Evolutionary conservation across 2,888 invertebrate species (phyloP).

Genomic region (Agrochola macilenta): DNA sequence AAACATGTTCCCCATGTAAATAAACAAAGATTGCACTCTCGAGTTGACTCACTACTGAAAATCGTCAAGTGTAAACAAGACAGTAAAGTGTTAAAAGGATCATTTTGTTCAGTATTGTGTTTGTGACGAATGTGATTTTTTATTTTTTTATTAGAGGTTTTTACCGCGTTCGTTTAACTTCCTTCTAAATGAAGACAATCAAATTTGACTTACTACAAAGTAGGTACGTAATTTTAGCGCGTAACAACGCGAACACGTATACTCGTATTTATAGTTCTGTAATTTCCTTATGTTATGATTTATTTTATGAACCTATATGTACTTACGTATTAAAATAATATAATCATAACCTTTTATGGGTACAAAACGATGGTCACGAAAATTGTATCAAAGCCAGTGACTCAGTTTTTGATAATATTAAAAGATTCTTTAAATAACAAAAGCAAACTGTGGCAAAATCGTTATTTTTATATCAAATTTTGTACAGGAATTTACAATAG

Average conservation of each 20-base stretch:
- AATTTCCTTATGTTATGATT: slow-evolving; percentile 35
- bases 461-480: slow-evolving; percentile 20
- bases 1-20: slow-evolving; percentile 77
- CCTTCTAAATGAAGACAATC: slow-evolving; percentile 41
- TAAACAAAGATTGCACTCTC: slow-evolving; percentile 77
- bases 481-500: slow-evolving; percentile 32
- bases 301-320: slow-evolving; percentile 9
- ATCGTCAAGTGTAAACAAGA: slow-evolving; percentile 60
- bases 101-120: slow-evolving; percentile 46
- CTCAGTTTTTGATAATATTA: slow-evolving; percentile 15
- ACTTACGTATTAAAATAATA: neutral
- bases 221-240: slow-evolving; percentile 49
- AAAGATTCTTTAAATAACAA: slow-evolving; percentile 13
- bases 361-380: slow-evolving; percentile 4
- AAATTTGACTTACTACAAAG: slow-evolving; percentile 30
- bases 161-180: slow-evolving; percentile 35
- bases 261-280: slow-evolving; percentile 22
- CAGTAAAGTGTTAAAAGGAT: slow-evolving; percentile 51
- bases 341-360: neutral
- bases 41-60: slow-evolving; percentile 74
- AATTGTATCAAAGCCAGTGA: slow-evolving; percentile 18
- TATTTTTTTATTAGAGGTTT: slow-evolving; percentile 26
- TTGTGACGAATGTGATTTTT: slow-evolving; percentile 58
- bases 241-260: neutral
- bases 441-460: slow-evolving; percentile 29